These are phyloP conservation scores for Alosa sapidissima DNA, from an alignment of 2,797 vertebrate genomes.

Conservation along the genomic window DNA sequence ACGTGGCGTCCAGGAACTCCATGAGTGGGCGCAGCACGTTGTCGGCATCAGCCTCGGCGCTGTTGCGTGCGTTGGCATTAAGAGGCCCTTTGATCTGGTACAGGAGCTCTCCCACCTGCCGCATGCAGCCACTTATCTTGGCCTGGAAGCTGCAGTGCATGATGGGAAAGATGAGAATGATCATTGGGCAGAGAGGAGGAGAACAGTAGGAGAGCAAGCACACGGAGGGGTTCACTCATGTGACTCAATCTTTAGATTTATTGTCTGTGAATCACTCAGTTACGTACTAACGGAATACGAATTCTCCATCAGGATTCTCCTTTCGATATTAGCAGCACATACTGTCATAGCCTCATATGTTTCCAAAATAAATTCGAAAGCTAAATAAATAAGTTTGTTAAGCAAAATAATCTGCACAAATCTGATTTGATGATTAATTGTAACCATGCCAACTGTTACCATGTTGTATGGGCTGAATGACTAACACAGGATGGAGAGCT, in stretches of 20 bases:
- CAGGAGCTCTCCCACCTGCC: slow-evolving; percentile 91
- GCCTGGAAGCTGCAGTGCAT: slow-evolving; percentile 82
- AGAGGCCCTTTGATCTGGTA: slow-evolving; percentile 90
- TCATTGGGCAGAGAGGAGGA: not conserved
- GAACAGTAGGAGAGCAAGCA: not conserved
- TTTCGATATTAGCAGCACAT: not conserved
- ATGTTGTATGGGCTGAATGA: not conserved
- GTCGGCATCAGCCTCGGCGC: slow-evolving; percentile 90
- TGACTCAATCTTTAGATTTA: not conserved
- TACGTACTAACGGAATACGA: not conserved
- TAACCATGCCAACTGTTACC: not conserved
- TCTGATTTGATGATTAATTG: not conserved
- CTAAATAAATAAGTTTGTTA: not conserved
- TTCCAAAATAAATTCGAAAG: not conserved
- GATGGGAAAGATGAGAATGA: not conserved
- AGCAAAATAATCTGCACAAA: not conserved
- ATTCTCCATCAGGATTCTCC: not conserved
- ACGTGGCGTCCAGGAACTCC: slow-evolving; percentile 97
- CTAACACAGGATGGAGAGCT: not conserved
- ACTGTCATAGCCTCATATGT: not conserved
- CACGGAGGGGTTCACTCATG: not conserved
- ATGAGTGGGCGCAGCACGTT: slow-evolving; percentile 87
- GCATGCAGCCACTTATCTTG: slow-evolving; percentile 85
- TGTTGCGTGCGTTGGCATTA: slow-evolving; percentile 80
- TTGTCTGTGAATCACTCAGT: not conserved